phyloP scores from a whole-genome alignment of 2,888 invertebrate species.

The Parochlus steinenii region DNA sequence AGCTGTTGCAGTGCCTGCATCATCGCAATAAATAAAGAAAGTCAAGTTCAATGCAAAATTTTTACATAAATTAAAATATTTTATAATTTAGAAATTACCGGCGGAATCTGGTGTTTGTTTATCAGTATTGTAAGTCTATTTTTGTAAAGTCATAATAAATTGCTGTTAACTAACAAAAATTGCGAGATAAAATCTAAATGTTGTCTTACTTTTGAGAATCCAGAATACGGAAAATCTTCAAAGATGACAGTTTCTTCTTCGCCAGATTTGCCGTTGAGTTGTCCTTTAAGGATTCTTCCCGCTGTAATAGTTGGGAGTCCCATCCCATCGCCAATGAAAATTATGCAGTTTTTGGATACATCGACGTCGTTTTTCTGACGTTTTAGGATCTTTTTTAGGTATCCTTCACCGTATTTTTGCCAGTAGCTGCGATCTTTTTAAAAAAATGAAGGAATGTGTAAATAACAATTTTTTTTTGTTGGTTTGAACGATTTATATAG shows the following conservation, averaged over 20 bases:
- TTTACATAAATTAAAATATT: too few species aligned
- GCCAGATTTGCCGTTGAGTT: constrained; percentile 31
- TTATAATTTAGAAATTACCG: too few species aligned
- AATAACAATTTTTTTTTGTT: too few species aligned
- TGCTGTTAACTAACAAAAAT: neutral
- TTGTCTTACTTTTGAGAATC: constrained; percentile 40
- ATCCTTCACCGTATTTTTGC: constrained; percentile 20
- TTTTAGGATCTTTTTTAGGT: constrained; percentile 27
- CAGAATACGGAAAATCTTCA: constrained; percentile 42
- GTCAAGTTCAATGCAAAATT: too few species aligned
- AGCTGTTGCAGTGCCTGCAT: constrained; percentile 52
- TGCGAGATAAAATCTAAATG: too few species aligned
- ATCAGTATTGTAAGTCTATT: constrained; percentile 50
- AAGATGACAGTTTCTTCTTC: constrained; percentile 41
- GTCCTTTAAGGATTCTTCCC: constrained; percentile 43
- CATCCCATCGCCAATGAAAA: constrained; percentile 55
- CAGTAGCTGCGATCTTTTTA: constrained; percentile 20
- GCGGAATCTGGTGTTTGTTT: constrained; percentile 51
- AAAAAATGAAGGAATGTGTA: too few species aligned
- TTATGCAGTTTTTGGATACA: constrained; percentile 42
- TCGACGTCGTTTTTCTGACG: constrained; percentile 20
- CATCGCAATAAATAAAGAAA: too few species aligned
- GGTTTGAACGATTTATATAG: too few species aligned
- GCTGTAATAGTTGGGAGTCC: constrained; percentile 44
- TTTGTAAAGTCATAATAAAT: constrained; percentile 10